Percentiles rank a stretch among this genome's conserved stretches.
Evolutionary conservation across 1,140 invertebrate species (phyloP).

Genomic region (Drosophila ambigua): DNA sequence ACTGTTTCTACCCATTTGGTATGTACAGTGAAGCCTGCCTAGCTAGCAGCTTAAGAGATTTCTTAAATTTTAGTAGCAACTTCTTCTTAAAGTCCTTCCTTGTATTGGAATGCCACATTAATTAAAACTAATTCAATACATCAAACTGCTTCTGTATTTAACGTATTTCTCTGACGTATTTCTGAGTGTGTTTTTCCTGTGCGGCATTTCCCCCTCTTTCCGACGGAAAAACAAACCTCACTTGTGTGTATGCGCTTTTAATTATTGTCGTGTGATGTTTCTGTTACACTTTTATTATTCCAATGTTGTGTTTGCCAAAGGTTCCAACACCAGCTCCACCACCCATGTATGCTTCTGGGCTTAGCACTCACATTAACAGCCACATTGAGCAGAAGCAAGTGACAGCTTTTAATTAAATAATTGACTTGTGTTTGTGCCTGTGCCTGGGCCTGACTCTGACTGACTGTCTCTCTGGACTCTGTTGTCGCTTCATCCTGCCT

Average conservation of each 20-base stretch:
- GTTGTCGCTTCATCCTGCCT: slow-evolving; percentile 18
- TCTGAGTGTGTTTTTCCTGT: slow-evolving; percentile 2
- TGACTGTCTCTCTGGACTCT: slow-evolving; percentile 30
- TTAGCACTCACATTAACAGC: slow-evolving; percentile 52
- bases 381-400: slow-evolving; percentile 46
- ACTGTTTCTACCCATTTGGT: not conserved
- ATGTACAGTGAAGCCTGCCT: no score
- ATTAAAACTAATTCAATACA: no score
- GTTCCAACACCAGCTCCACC: no score
- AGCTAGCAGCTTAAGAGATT: no score
- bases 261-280: slow-evolving; percentile 62
- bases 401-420: slow-evolving; percentile 81
- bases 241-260: slow-evolving; percentile 65
- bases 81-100: no score
- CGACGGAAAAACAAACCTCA: slow-evolving; percentile 4
- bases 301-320: slow-evolving; percentile 20
- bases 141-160: not conserved
- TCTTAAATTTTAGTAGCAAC: no score
- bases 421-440: slow-evolving; percentile 50
- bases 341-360: slow-evolving; percentile 19
- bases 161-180: not conserved
- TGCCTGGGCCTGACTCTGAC: slow-evolving; percentile 1
- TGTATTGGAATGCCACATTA: no score
- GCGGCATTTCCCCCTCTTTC: slow-evolving; percentile 27
- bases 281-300: slow-evolving; percentile 46